These are phyloP conservation scores for Cryptocephalus moraei DNA, from an alignment of 2,888 invertebrate genomes.

Conservation along the genomic window DNA sequence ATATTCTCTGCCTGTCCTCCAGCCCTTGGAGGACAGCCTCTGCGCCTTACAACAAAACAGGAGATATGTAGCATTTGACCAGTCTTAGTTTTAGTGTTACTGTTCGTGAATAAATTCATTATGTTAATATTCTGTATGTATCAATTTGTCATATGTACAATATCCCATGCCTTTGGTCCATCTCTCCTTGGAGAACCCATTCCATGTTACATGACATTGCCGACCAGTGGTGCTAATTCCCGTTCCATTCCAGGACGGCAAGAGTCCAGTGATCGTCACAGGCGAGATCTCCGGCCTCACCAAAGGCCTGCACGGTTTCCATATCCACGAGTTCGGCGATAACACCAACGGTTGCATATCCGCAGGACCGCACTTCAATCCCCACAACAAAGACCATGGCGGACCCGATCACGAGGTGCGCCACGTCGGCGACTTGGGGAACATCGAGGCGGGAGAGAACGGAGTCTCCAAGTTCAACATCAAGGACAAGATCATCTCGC, in stretches of 20 bases:
- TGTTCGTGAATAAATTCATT: no score
- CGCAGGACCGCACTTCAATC: slow-evolving; percentile 92
- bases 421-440: slow-evolving; percentile 76
- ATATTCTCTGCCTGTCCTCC: no score
- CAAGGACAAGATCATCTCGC: slow-evolving; percentile 51
- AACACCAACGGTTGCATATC: slow-evolving; percentile 93
- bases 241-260: slow-evolving; percentile 28
- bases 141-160: no score
- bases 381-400: slow-evolving; percentile 69
- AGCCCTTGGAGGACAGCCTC: no score
- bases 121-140: no score
- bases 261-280: slow-evolving; percentile 62
- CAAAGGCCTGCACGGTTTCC: slow-evolving; percentile 80
- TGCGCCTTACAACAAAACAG: no score
- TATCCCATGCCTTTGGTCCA: no score
- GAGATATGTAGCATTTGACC: no score
- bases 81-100: no score
- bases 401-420: slow-evolving; percentile 61
- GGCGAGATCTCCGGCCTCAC: slow-evolving; percentile 73
- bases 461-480: slow-evolving; percentile 59
- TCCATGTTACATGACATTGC: neutral
- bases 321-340: slow-evolving; percentile 94
- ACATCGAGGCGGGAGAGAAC: slow-evolving; percentile 54
- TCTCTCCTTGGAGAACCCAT: no score
- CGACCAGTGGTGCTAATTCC: neutral